Conservation (phyloP, 2,888 invertebrate genomes). For the Ophonus ardosiacus region DNA sequence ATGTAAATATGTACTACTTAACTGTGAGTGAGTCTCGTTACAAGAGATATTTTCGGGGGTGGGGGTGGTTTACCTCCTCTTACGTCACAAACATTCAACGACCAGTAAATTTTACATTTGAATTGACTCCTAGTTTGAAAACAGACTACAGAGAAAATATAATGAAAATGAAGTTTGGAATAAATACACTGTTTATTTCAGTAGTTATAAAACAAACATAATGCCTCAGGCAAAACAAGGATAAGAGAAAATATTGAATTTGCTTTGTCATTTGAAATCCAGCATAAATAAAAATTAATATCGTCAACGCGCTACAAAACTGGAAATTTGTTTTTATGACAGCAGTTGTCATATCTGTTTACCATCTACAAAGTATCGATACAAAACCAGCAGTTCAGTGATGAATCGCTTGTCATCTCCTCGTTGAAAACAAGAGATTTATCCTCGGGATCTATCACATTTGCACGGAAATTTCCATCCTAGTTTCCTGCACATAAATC, state of each 20-base stretch:
- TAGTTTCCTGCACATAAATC: constrained; percentile 23
- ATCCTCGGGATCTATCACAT: constrained; percentile 10
- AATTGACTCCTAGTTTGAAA: background rate
- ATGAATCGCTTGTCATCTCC: constrained; percentile 32
- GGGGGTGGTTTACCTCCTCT: too few relatives aligned
- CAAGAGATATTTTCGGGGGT: too few relatives aligned
- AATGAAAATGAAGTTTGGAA: background rate
- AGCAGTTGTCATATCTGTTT: constrained; percentile 4
- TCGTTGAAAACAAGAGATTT: constrained; percentile 48
- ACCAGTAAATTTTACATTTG: too few relatives aligned
- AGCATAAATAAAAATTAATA: constrained; percentile 20
- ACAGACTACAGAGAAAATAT: background rate
- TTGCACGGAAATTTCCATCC: constrained; percentile 20
- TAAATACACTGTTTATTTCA: background rate
- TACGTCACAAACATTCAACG: too few relatives aligned
- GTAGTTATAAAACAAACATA: background rate
- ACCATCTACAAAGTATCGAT: constrained; percentile 35
- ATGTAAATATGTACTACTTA: too few relatives aligned
- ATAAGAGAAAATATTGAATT: background rate
- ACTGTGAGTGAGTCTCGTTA: too few relatives aligned
- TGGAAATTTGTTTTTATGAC: constrained; percentile 13
- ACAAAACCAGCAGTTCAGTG: constrained; percentile 2
- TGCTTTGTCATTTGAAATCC: background rate
- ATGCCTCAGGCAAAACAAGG: background rate
- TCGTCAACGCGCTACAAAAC: background rate